Conservation (phyloP, 1,140 invertebrate species). For the Andrena cerasifolii region DNA sequence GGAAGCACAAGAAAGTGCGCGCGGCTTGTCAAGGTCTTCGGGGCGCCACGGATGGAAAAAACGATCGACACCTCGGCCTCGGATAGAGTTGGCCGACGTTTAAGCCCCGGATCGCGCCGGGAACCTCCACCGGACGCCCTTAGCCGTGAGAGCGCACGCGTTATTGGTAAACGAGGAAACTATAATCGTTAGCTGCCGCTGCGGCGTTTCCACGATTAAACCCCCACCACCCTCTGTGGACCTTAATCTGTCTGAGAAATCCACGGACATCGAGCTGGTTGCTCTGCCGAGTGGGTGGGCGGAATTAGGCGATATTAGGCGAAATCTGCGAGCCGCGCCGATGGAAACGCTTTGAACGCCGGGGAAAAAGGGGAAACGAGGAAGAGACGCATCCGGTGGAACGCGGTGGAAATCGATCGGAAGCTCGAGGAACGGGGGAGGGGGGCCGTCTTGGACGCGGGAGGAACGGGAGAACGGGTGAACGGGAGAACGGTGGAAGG, state of each 20-base stretch:
- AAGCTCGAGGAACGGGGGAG: background rate
- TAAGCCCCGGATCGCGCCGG: background rate
- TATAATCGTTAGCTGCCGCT: slow-evolving; percentile 5
- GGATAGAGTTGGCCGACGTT: slow-evolving; percentile 11
- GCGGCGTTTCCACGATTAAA: no score
- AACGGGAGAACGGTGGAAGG: no score
- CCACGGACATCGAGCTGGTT: no score
- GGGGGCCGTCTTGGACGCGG: background rate
- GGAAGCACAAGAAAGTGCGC: slow-evolving; percentile 68
- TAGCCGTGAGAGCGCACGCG: slow-evolving; percentile 23
- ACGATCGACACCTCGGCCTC: slow-evolving; percentile 58
- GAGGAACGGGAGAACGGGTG: background rate
- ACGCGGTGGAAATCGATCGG: slow-evolving; percentile 17
- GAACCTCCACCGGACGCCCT: background rate
- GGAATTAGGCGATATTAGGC: no score
- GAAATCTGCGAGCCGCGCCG: no score
- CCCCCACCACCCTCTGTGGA: no score
- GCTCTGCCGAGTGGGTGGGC: no score
- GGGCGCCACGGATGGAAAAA: slow-evolving; percentile 68
- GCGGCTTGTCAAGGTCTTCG: slow-evolving; percentile 74
- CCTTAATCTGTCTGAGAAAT: no score
- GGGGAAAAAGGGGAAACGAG: background rate
- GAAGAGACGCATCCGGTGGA: background rate
- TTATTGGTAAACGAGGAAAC: slow-evolving; percentile 33
- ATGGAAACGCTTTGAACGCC: no score